These are phyloP conservation scores for Willowsia nigromaculata DNA, from an alignment of 2,888 invertebrate genomes.

Conservation along the genomic window DNA sequence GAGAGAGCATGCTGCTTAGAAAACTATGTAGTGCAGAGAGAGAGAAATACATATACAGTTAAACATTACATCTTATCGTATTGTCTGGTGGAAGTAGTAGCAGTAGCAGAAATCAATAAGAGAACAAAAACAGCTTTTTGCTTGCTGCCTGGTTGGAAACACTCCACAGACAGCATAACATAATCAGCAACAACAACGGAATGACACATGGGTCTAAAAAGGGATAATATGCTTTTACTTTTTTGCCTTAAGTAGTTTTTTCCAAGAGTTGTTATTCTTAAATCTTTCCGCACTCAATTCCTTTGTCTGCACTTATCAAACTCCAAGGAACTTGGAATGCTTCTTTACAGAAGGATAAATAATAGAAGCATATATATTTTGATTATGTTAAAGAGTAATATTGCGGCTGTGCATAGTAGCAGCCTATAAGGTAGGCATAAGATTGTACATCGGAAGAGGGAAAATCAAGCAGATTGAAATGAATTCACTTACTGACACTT, in stretches of 20 bases:
- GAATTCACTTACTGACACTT: constrained; percentile 71
- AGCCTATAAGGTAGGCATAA: too few relatives aligned
- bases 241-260: constrained; percentile 52
- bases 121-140: constrained; percentile 23
- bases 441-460: neutral
- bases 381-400: neutral
- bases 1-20: too few relatives aligned
- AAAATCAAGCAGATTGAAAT: constrained; percentile 60
- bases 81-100: constrained; percentile 1
- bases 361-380: neutral
- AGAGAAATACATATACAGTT: neutral
- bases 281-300: constrained; percentile 39
- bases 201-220: constrained; percentile 59
- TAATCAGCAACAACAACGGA: constrained; percentile 56
- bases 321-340: neutral
- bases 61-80: constrained; percentile 31
- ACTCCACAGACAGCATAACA: constrained; percentile 45
- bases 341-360: neutral
- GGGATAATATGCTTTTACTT: constrained; percentile 58
- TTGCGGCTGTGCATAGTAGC: neutral
- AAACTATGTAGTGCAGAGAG: neutral
- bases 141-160: constrained; percentile 38
- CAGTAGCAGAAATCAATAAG: constrained; percentile 64
- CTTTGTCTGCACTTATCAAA: constrained; percentile 20
- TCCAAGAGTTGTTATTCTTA: constrained; percentile 46